Conservation (phyloP, 1,140 invertebrate genomes). For the Galleria mellonella region DNA sequence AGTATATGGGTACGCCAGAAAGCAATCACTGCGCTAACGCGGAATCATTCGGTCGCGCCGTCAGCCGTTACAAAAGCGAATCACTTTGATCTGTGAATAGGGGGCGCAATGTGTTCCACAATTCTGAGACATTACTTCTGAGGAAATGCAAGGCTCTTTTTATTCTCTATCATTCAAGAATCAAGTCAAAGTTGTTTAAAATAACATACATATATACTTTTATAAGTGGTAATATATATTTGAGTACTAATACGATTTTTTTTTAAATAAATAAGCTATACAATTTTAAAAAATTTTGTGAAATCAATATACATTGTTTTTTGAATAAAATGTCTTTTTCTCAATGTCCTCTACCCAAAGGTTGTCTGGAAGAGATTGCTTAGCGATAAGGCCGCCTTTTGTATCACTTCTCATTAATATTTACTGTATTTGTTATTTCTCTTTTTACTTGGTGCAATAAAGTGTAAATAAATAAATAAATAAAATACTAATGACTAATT, state of each 20-base stretch:
- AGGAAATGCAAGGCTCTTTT: neutral
- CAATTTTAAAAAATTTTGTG: too few relatives aligned
- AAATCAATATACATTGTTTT: too few relatives aligned
- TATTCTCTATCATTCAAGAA: neutral
- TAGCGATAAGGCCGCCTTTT: too few relatives aligned
- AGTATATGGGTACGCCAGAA: conserved; percentile 37
- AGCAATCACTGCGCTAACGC: conserved; percentile 55
- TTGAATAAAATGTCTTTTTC: too few relatives aligned
- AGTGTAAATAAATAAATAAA: too few relatives aligned
- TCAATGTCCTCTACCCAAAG: too few relatives aligned
- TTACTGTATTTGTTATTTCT: too few relatives aligned
- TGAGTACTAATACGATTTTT: neutral
- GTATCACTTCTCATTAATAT: too few relatives aligned
- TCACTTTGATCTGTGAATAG: conserved; percentile 42
- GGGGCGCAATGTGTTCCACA: conserved; percentile 10
- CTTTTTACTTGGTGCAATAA: too few relatives aligned
- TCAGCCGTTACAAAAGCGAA: conserved; percentile 54
- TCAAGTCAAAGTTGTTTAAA: neutral
- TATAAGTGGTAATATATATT: neutral
- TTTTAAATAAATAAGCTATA: too few relatives aligned
- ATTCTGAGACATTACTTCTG: neutral
- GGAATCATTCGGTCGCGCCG: conserved; percentile 42
- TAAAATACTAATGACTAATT: too few relatives aligned
- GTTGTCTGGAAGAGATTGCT: too few relatives aligned
- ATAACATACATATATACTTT: neutral